A percentile compares a stretch with the other conserved stretches of the same genome.
Evolutionary conservation across 2,113 vertebrate species (phyloP).

Genomic region (Chaetura pelagica): DNA sequence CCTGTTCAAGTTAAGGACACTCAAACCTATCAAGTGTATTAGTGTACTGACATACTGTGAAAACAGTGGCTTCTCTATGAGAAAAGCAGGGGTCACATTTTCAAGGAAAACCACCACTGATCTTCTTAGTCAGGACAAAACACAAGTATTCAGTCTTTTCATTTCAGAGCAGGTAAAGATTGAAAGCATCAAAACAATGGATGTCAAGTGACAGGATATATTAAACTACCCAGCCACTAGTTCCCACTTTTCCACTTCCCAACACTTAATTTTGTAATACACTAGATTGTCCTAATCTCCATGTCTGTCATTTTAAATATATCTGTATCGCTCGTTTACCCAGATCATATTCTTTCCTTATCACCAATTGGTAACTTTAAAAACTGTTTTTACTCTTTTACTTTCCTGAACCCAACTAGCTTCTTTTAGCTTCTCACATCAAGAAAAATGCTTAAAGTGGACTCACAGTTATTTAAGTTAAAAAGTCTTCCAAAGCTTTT

Average conservation of each 20-base stretch:
- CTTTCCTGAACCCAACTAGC: neutral
- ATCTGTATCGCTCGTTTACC: neutral
- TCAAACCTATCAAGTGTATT: neutral
- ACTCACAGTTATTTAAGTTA: neutral
- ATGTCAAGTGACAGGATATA: neutral
- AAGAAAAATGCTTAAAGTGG: conserved; percentile 3
- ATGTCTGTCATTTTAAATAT: neutral
- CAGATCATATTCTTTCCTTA: neutral
- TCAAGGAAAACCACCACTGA: neutral
- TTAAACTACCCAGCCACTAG: neutral
- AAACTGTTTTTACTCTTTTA: neutral
- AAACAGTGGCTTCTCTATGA: neutral
- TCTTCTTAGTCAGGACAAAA: neutral
- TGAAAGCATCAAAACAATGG: neutral
- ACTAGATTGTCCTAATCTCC: neutral
- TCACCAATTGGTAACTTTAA: neutral
- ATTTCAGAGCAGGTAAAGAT: neutral
- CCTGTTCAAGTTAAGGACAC: neutral
- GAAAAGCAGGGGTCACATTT: neutral
- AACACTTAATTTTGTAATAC: neutral
- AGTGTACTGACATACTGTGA: neutral
- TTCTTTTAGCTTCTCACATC: neutral
- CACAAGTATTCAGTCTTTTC: neutral
- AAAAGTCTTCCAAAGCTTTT: neutral
- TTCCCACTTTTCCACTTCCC: neutral